Percentiles rank a stretch among this genome's conserved stretches.
Evolutionary conservation across 2,797 vertebrate genomes (phyloP).

Genomic region (Yasuhikotakia modesta): DNA sequence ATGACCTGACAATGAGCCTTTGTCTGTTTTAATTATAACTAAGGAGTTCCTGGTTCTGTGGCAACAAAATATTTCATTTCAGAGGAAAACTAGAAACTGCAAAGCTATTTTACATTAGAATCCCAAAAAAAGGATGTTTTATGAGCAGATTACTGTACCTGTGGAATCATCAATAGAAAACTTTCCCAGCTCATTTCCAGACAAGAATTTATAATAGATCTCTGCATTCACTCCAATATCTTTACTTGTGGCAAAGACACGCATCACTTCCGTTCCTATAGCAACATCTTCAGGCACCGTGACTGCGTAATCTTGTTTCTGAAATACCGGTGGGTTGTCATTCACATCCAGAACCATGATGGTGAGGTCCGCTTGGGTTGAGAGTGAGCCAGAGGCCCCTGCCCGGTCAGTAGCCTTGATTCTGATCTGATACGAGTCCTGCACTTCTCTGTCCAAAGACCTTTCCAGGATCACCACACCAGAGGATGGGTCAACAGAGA

Average conservation of each 20-base stretch:
- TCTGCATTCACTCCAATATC: slow-evolving; percentile 93
- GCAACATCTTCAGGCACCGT: slow-evolving; percentile 87
- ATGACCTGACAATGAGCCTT: slow-evolving; percentile 8
- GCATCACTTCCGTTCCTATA: slow-evolving; percentile 86
- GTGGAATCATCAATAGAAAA: slow-evolving; percentile 85
- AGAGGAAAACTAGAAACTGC: neutral
- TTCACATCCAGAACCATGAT: slow-evolving; percentile 94
- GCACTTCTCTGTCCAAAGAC: slow-evolving; percentile 87
- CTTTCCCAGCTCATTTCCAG: slow-evolving; percentile 91
- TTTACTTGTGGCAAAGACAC: slow-evolving; percentile 86
- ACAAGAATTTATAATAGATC: slow-evolving; percentile 87
- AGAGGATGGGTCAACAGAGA: slow-evolving; percentile 88
- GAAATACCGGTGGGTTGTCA: slow-evolving; percentile 95
- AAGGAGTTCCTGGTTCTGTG: neutral
- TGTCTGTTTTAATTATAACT: neutral
- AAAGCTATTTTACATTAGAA: slow-evolving; percentile 12
- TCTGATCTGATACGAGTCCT: slow-evolving; percentile 81
- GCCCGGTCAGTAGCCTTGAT: slow-evolving; percentile 87
- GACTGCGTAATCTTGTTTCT: slow-evolving; percentile 86
- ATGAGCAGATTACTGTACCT: slow-evolving; percentile 74
- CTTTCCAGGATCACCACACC: slow-evolving; percentile 89
- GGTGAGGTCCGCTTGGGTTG: slow-evolving; percentile 80
- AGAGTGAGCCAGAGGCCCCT: slow-evolving; percentile 83
- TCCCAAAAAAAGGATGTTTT: neutral
- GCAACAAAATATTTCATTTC: neutral